These are phyloP conservation scores for Lapara coniferarum DNA, from an alignment of 2,888 invertebrate species.

Conservation along the genomic window DNA sequence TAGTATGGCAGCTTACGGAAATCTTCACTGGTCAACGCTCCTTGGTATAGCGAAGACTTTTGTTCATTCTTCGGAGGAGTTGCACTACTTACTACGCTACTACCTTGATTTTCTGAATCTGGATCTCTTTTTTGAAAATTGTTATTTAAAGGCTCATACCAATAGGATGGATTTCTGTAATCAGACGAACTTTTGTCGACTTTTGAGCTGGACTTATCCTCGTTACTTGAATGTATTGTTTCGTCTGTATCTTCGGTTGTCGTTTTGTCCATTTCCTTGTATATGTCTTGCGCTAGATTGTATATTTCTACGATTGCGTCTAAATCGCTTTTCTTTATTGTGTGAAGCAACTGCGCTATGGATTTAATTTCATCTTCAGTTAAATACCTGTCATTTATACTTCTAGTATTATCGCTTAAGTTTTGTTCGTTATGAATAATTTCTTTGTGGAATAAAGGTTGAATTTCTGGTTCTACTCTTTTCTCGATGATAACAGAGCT, in stretches of 20 bases:
- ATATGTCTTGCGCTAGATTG: constrained; percentile 72
- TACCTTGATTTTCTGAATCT: constrained; percentile 42
- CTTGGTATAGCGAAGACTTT: constrained; percentile 45
- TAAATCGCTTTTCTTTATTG: constrained; percentile 71
- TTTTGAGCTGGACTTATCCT: constrained; percentile 27
- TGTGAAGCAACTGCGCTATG: constrained; percentile 63
- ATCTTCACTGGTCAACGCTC: constrained; percentile 45
- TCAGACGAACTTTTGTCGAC: constrained; percentile 18
- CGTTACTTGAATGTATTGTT: constrained; percentile 31
- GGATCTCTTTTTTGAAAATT: constrained; percentile 36
- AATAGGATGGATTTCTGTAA: constrained; percentile 47
- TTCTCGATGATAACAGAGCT: constrained; percentile 33
- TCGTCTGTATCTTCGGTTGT: constrained; percentile 46
- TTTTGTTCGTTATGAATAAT: constrained; percentile 19
- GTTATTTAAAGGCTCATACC: constrained; percentile 56
- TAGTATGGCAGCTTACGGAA: constrained; percentile 60
- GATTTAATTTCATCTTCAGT: constrained; percentile 66
- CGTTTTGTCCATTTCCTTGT: constrained; percentile 62
- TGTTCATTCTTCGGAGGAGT: constrained; percentile 33
- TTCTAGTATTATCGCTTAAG: constrained; percentile 25
- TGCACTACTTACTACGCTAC: constrained; percentile 28
- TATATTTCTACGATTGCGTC: constrained; percentile 75
- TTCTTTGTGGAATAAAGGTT: constrained; percentile 31
- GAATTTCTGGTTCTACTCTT: constrained; percentile 32
- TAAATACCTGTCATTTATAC: constrained; percentile 56